These are phyloP conservation scores for Uropetala carovei DNA, from an alignment of 2,888 invertebrate genomes.

Conservation along the genomic window DNA sequence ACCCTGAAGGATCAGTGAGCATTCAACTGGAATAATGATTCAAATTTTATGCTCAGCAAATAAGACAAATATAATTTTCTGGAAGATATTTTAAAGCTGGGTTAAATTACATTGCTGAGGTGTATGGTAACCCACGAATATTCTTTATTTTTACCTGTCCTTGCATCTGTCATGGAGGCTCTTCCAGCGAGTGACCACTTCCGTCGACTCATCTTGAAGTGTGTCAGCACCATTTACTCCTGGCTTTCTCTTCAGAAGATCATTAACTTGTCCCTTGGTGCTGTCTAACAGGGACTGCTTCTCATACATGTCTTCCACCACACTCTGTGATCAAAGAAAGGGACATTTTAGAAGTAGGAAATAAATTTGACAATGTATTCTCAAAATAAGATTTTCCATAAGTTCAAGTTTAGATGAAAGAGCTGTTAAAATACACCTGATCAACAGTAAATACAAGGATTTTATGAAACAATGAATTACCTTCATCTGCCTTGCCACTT, in stretches of 20 bases:
- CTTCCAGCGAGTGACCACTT: constrained; percentile 90
- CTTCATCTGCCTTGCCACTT: constrained; percentile 88
- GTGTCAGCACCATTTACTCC: constrained; percentile 89
- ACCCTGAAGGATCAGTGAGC: too few species aligned
- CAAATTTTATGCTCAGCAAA: too few species aligned
- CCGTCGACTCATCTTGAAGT: constrained; percentile 89
- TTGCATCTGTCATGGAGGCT: constrained; percentile 90
- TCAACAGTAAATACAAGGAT: neutral
- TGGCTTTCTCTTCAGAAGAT: constrained; percentile 89
- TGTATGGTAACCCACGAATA: neutral
- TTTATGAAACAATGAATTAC: constrained; percentile 71
- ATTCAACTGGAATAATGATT: too few species aligned
- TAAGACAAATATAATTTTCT: too few species aligned
- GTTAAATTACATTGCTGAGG: too few species aligned
- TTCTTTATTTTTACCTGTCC: constrained; percentile 75
- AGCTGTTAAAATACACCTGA: neutral
- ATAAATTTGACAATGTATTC: constrained; percentile 4
- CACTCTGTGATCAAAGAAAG: constrained; percentile 71
- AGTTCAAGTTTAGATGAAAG: neutral
- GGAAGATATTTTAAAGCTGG: too few species aligned
- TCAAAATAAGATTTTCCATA: neutral
- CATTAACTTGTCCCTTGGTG: constrained; percentile 91
- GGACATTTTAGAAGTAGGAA: neutral
- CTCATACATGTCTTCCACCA: constrained; percentile 94
- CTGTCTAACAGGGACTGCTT: constrained; percentile 94